Base-by-base conservation (phyloP, 2,113 vertebrate genomes). In the Syngnathus scovelli region DNA sequence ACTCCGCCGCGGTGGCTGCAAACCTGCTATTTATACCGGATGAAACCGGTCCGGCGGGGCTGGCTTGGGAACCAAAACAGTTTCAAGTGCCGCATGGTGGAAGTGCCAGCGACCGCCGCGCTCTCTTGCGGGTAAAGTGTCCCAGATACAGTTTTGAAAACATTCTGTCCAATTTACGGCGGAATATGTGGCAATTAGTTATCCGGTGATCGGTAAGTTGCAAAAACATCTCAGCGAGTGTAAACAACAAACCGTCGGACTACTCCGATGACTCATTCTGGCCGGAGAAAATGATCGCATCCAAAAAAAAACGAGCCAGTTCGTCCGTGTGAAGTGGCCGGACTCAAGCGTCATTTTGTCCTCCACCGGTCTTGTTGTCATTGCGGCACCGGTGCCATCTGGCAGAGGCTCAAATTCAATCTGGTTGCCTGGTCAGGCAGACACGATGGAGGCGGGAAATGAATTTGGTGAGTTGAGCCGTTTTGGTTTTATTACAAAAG, bases 11-110 rank as follows among this genome's bases (percentile, higher is more conserved):
- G 73, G 69, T 81, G 78, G 75, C 82, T 78, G 1, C 65, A 52
- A 61, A 82, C 78, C 80, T 33, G 74, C 78, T 87, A 80, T 86
- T 86, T 85, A 72, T 82, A 84, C 74, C 64, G 78, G 61, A 76
- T 15, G 41, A 38, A 83, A 69, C 76, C 6, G 72, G 83, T 76
- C 76, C 68, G 65, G 70, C 60, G 79, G 66, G 64, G 63, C 27
- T 33, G 2, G 27, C 27, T 72, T 49, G 66, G 77, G 44, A 69
- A 56, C 73, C 64, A 66, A 64, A 59, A 76, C 75, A 54, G 69
- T 39, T 64, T 61, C 48, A 2, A 75, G 23, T 66, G 58, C 18
- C 19, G 58, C 59, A 61, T 41, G 18, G 21, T n/a, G 59, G 9
- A 2, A 39, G 16, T 6, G 37, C 37, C 18, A 39, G 58, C 18